Evolutionary conservation across 2,797 vertebrate genomes (phyloP).

Genomic region (Trichosurus vulpecula): DNA sequence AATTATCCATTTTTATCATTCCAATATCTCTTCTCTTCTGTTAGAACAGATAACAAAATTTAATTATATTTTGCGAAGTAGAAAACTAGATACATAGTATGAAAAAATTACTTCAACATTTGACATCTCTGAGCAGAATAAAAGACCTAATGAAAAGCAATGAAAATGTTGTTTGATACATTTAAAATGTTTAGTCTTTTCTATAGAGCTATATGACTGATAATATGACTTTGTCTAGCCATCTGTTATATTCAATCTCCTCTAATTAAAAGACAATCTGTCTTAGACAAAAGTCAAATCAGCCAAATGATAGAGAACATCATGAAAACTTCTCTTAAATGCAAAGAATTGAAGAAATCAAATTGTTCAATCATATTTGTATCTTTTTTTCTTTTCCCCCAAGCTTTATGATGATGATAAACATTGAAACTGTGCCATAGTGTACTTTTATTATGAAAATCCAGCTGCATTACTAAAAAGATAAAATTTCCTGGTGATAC

Average conservation of each 20-base stretch:
- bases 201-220: background rate
- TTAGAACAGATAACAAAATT: too few relatives aligned
- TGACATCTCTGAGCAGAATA: background rate
- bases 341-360: too few relatives aligned
- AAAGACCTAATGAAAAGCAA: background rate
- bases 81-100: too few relatives aligned
- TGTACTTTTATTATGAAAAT: background rate
- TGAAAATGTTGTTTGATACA: background rate
- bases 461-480: background rate
- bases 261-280: background rate
- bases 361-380: background rate
- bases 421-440: background rate
- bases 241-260: background rate
- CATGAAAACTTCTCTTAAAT: background rate
- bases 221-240: background rate
- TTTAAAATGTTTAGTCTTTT: background rate
- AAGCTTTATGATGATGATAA: background rate
- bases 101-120: background rate
- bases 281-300: background rate
- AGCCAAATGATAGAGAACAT: background rate
- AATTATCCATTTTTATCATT: too few relatives aligned
- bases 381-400: background rate
- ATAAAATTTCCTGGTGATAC: background rate
- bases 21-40: too few relatives aligned
- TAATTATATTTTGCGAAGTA: background rate